Evolutionary conservation across 1,140 invertebrate genomes (phyloP).

Genomic region (Lucilia cuprina): DNA sequence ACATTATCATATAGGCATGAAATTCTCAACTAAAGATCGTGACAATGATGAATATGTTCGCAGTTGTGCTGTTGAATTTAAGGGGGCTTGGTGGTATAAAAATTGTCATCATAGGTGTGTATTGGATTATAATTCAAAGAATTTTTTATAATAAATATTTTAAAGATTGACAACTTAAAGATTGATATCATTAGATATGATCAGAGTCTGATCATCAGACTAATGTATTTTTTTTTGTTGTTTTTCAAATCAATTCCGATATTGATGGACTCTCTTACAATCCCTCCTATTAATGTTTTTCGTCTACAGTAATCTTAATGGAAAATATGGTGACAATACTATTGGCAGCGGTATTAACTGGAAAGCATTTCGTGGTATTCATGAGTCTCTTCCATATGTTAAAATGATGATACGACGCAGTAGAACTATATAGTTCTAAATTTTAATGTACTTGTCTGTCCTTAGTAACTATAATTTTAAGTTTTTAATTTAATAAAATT

Average conservation of each 20-base stretch:
- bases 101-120: slow-evolving; percentile 51
- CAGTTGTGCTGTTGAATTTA: slow-evolving; percentile 71
- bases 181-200: no score
- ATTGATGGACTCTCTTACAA: background rate
- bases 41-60: slow-evolving; percentile 74
- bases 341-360: background rate
- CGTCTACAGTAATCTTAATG: slow-evolving; percentile 14
- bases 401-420: slow-evolving; percentile 16
- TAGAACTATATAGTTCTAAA: background rate
- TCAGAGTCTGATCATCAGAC: no score
- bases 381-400: background rate
- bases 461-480: no score
- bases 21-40: slow-evolving; percentile 73
- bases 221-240: background rate
- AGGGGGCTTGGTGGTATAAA: slow-evolving; percentile 74
- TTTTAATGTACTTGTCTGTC: no score
- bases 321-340: background rate
- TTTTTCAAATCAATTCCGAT: background rate
- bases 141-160: no score
- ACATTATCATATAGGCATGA: slow-evolving; percentile 70
- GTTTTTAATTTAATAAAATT: no score
- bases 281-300: background rate
- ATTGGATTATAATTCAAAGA: no score
- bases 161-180: no score
- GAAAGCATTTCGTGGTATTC: background rate